Percentiles rank a stretch among this genome's conserved stretches.
Evolutionary conservation across 2,888 invertebrate species (phyloP).

Genomic region (Cryptophagus acutangulus): DNA sequence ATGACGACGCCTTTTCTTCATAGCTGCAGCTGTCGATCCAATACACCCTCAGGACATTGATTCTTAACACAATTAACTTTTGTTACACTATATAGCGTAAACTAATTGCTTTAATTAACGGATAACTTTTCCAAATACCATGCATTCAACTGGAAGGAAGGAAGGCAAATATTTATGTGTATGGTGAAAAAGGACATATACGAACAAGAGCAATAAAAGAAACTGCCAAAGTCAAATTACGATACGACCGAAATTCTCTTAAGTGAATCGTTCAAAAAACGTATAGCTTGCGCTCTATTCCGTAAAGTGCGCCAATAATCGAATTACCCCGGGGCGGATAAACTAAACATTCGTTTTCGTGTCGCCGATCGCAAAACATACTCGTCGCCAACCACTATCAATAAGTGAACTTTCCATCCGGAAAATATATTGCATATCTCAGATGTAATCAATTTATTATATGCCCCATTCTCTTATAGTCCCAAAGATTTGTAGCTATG

Average conservation of each 20-base stretch:
- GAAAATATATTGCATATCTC: conserved; percentile 35
- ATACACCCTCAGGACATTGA: conserved; percentile 20
- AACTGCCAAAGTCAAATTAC: conserved; percentile 28
- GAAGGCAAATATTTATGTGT: neutral
- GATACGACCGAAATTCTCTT: conserved; percentile 22
- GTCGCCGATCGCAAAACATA: conserved; percentile 36
- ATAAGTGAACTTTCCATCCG: conserved; percentile 35
- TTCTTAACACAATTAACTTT: conserved; percentile 20
- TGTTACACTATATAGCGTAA: conserved; percentile 1
- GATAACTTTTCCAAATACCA: too few relatives aligned
- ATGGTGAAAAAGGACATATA: neutral
- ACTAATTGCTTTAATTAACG: too few relatives aligned
- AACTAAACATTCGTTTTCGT: conserved; percentile 36
- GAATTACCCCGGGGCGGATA: conserved; percentile 34
- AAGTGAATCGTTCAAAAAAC: conserved; percentile 23
- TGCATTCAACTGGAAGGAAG: neutral
- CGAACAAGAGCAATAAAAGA: conserved; percentile 12
- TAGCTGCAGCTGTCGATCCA: conserved; percentile 23
- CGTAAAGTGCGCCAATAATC: conserved; percentile 33
- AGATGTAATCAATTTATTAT: conserved; percentile 36
- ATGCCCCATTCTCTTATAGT: too few relatives aligned
- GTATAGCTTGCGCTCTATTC: conserved; percentile 10
- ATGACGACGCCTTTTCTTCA: conserved; percentile 20
- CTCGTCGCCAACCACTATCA: conserved; percentile 33
- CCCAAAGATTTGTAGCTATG: too few relatives aligned